Base-by-base conservation (phyloP, 2,113 vertebrate genomes). In the Oreochromis aureus region DNA sequence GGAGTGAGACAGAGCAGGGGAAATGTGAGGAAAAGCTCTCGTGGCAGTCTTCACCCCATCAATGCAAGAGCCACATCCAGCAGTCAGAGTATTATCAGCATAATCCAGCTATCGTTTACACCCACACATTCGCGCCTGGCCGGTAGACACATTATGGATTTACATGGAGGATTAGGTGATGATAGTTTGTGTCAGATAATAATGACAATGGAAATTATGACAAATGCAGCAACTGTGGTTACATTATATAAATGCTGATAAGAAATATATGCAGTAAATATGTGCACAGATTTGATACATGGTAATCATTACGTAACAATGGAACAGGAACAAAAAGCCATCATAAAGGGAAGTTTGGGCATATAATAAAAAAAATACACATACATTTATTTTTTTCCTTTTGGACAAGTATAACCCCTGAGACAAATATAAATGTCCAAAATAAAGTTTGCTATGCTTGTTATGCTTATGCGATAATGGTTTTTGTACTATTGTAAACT, bases 31-130 rank as follows among this genome's bases (percentile, higher is more conserved):
- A 61, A 85, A 83, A 80, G 61, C 81, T 90, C 88, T 54, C 19
- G 78, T 82, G 16, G 34, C 86, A 61, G 84, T 78, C 51, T 88
- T 87, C 55, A 61, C 53, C 58, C 89, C 76, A 84, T 89, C 55
- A 84, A 86, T 84, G 55, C 58, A 41, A 30, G 51, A 88, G 32
- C 54, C 15, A 83, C 87, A 86, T 89, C 86, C 91, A 73, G 76
- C 87, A 93, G 82, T 80, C 80, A 16, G 80, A 83, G 86, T 16
- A 82, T 93, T 91, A 93, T 94, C 85, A 83, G 83, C 19, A 87
- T 94, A 91, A 93, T 94, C 92, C 94, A 87, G 89, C 90, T 91
- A 89, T 93, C 88, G n/a, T 88, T 89, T 85, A 83, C 86, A 88
- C 88, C 84, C 92, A 93, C 91, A 93, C 86, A 87, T 34, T 85